Evolutionary conservation across 1,140 invertebrate species (phyloP), one percentile per base, ranked within the genome.

Genomic region (Drosophila cardini): DNA sequence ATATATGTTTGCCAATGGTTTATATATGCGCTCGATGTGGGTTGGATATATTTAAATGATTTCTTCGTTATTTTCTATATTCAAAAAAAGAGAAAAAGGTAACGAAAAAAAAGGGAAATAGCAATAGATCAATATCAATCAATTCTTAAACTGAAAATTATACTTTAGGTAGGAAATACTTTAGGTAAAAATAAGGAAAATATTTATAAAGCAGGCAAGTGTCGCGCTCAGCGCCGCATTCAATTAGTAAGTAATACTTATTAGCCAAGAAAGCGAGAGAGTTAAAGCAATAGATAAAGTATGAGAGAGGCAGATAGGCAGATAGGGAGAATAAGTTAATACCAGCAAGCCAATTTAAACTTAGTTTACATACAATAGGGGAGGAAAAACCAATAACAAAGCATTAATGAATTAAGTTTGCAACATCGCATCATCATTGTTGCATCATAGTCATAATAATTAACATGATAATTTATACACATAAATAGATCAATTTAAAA

Each of bases 121-220:
- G 83, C 83, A 83, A 81, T 78, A 85, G 65, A 87, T 86, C 74
- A 87, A 71, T 86, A 87, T 87, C 63, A 87, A 73, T 79, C 63
- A 76, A 46, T 69, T 72, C 18, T 69, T 57, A 48, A 79, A 76
- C 68, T 62, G 64, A 53, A 62, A 48, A 62, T 40, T 58, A 45
- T 67, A 62, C 62, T 72, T 64, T 52, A 34, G n/a, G n/a, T n/a
- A n/a, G n/a, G n/a, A n/a, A n/a, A n/a, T n/a, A n/a, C n/a, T n/a
- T n/a, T n/a, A n/a, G n/a, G n/a, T n/a, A n/a, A 48, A n/a, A 40
- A 52, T 8, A 13, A 50, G 30, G 15, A 11, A 16, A 10, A 32
- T 30, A 13, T 15, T 21, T 8, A 18, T 7, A 3, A 11, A 55
- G 46, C 50, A 63, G 40, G 53, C 55, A 58, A 48, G 55, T 48